phyloP scores from a whole-genome alignment of 2,888 invertebrate genomes.

The Uropetala carovei region DNA sequence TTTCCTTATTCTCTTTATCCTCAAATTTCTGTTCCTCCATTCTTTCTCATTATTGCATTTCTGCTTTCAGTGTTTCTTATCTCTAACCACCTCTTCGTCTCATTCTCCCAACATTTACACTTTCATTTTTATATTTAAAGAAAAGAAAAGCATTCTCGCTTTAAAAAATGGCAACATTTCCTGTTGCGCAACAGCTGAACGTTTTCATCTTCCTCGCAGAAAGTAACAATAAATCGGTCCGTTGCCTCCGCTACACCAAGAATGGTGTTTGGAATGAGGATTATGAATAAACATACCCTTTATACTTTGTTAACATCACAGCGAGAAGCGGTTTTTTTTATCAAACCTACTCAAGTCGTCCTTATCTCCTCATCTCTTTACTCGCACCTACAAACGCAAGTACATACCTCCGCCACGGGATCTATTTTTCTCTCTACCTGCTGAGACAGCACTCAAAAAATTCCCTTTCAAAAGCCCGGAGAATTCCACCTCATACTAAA shows the following conservation, averaged over 20 bases:
- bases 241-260: background rate
- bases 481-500: background rate
- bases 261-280: background rate
- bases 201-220: background rate
- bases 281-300: background rate
- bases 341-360: background rate
- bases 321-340: background rate
- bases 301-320: background rate
- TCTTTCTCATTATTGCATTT: background rate
- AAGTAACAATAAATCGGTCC: constrained; percentile 11
- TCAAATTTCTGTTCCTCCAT: background rate
- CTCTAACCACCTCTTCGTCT: background rate
- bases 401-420: background rate
- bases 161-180: background rate
- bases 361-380: background rate
- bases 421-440: background rate
- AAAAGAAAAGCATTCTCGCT: background rate
- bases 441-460: background rate
- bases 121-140: background rate
- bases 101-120: background rate
- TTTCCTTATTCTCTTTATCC: background rate
- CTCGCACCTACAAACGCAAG: background rate
- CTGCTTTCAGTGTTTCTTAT: background rate
- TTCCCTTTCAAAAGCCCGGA: background rate
- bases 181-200: background rate